Conservation (phyloP, 2,797 vertebrate genomes). For the Argyrosomus regius region DNA sequence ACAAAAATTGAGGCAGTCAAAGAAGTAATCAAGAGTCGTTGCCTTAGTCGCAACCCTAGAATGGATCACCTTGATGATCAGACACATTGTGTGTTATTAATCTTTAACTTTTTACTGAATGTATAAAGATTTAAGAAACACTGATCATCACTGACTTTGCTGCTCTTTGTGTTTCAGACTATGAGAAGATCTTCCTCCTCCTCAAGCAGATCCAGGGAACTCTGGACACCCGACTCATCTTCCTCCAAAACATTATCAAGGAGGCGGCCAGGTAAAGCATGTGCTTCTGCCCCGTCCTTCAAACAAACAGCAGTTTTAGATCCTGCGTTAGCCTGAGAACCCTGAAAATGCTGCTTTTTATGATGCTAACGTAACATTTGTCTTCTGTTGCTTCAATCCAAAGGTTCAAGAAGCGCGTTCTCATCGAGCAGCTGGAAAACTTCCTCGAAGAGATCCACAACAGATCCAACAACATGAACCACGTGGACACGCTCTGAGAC, state of each 20-base stretch:
- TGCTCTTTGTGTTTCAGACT: constrained; percentile 84
- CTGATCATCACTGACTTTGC: background rate
- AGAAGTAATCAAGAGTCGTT: no score
- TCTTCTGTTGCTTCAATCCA: background rate
- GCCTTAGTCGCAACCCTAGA: background rate
- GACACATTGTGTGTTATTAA: background rate
- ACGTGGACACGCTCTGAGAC: constrained; percentile 84
- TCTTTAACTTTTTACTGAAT: background rate
- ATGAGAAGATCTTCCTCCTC: constrained; percentile 96
- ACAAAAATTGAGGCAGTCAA: background rate
- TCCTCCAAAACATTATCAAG: constrained; percentile 97
- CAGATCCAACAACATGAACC: constrained; percentile 92
- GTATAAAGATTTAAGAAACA: background rate
- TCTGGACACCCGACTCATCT: constrained; percentile 93
- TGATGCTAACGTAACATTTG: no score
- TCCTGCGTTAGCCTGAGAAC: background rate
- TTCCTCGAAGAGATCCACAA: constrained; percentile 96
- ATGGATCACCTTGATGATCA: background rate
- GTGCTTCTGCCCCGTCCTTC: background rate
- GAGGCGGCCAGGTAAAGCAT: constrained; percentile 92
- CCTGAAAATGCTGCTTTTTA: background rate
- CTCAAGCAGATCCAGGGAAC: constrained; percentile 96
- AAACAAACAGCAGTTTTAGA: background rate
- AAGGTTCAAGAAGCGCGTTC: constrained; percentile 97
- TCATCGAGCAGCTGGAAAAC: constrained; percentile 96